Conservation (phyloP, 2,888 invertebrate species). For the Brachyopa scutellaris region DNA sequence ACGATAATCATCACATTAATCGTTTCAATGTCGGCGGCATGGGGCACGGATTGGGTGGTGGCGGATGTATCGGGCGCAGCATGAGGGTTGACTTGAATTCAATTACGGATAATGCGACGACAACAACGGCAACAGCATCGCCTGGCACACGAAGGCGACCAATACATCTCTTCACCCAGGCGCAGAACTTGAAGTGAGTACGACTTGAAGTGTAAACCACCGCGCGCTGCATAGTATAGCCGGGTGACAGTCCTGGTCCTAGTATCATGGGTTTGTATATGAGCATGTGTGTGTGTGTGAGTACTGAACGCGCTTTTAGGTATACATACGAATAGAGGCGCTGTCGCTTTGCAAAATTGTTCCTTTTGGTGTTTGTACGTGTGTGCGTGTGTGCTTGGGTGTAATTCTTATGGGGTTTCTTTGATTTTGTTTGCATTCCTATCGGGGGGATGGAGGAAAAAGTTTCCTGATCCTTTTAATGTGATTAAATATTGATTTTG, state of each 20-base stretch:
- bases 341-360: too few species aligned
- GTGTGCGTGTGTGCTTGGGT: slow-evolving; percentile 6
- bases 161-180: slow-evolving; percentile 78
- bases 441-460: slow-evolving; percentile 43
- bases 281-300: slow-evolving; percentile 10
- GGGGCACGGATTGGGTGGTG: slow-evolving; percentile 51
- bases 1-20: slow-evolving; percentile 77
- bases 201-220: background rate
- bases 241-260: background rate
- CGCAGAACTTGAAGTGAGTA: slow-evolving; percentile 80
- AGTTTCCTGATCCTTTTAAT: slow-evolving; percentile 66
- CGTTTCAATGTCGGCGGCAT: slow-evolving; percentile 65
- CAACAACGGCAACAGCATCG: slow-evolving; percentile 69
- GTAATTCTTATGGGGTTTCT: slow-evolving; percentile 54
- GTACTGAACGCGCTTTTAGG: slow-evolving; percentile 8
- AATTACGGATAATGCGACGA: slow-evolving; percentile 69
- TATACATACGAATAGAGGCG: slow-evolving; percentile 8
- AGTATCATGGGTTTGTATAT: background rate
- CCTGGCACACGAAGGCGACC: slow-evolving; percentile 77
- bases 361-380: slow-evolving; percentile 3
- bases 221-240: background rate
- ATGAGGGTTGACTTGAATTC: slow-evolving; percentile 70
- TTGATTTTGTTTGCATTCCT: slow-evolving; percentile 65
- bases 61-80: slow-evolving; percentile 45
- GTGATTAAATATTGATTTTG: slow-evolving; percentile 71